Conservation (phyloP, 2,888 invertebrate species). For the Gymnocheta viridis region DNA sequence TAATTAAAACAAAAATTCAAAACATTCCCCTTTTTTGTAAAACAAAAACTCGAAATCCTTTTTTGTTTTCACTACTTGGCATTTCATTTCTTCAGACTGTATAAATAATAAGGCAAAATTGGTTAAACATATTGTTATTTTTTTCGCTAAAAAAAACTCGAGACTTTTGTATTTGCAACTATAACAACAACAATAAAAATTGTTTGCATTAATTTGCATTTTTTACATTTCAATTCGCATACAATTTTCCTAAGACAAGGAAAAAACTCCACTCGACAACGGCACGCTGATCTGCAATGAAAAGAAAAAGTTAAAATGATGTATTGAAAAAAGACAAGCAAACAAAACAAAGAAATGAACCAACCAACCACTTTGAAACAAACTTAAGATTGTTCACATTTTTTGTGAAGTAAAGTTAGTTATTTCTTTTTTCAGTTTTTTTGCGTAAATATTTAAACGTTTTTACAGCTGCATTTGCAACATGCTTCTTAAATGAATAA, state of each 20-base stretch:
- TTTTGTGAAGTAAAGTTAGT: slow-evolving; percentile 31
- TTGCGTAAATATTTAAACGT: slow-evolving; percentile 71
- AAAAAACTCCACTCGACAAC: slow-evolving; percentile 45
- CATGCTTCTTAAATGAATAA: slow-evolving; percentile 57
- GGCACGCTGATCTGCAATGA: slow-evolving; percentile 26
- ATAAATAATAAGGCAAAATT: slow-evolving; percentile 67
- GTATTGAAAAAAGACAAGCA: slow-evolving; percentile 44
- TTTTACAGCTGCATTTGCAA: slow-evolving; percentile 70
- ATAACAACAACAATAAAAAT: slow-evolving; percentile 31
- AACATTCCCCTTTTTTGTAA: slow-evolving; percentile 49
- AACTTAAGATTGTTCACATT: slow-evolving; percentile 69
- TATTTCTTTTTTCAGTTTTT: slow-evolving; percentile 46
- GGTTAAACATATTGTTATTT: slow-evolving; percentile 49
- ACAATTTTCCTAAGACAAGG: slow-evolving; percentile 69
- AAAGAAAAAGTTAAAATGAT: slow-evolving; percentile 59
- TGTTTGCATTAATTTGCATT: slow-evolving; percentile 70
- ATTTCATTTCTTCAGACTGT: slow-evolving; percentile 53
- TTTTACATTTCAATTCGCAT: slow-evolving; percentile 70
- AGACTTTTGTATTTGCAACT: slow-evolving; percentile 27
- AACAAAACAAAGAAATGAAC: slow-evolving; percentile 33
- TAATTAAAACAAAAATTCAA: slow-evolving; percentile 67
- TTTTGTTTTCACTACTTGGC: slow-evolving; percentile 9
- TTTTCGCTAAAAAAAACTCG: slow-evolving; percentile 30
- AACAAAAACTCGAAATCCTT: slow-evolving; percentile 30
- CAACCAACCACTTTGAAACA: slow-evolving; percentile 53